Evolutionary conservation across 1,140 invertebrate genomes (phyloP), one percentile per base, ranked within the genome.

Genomic region (Drosophila equinoxialis): DNA sequence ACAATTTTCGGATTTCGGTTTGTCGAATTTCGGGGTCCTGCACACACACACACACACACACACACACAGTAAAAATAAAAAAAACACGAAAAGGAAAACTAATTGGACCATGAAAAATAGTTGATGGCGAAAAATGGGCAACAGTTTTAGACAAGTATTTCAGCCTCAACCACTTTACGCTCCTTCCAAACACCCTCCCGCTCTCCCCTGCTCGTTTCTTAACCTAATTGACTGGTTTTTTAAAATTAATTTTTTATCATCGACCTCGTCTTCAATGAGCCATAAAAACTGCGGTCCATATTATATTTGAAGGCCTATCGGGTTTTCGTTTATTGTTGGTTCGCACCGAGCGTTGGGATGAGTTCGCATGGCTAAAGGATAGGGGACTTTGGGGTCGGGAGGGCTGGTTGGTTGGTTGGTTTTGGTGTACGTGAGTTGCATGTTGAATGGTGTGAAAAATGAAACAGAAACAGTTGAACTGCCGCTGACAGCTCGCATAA

Each of bases 401-500:
- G 14, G 8, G 45, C n/a, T 39, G 10, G 10, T 39, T 17, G 10
- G 10, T 39, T 39, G 59, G 67, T 23, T 64, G 59, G 54, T 63
- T n/a, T n/a, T 60, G 8, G 7, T 48, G 77, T 77, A 80, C 77
- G 77, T 80, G 77, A 54, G 60, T 65, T 60, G 77, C 75, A 80
- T 80, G 54, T 59, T 54, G 64, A 80, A 77, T 80, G 77, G 71
- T 77, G 75, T 80, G 77, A 80, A 74, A 77, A 80, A 74, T 80
- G 71, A 74, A 74, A 77, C 51, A 74, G 66, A 59, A 45, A 72
- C 51, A 67, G 65, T 66, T 67, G 66, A 58, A 42, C 75, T 80
- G 77, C 57, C 63, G 77, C 71, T 80, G 77, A 80, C 77, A 80
- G 77, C 77, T 77, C 67, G 77, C 71, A 80, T 80, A 80, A 80